Base-by-base conservation (phyloP, 2,797 vertebrate genomes). In the Muscicapa striata region DNA sequence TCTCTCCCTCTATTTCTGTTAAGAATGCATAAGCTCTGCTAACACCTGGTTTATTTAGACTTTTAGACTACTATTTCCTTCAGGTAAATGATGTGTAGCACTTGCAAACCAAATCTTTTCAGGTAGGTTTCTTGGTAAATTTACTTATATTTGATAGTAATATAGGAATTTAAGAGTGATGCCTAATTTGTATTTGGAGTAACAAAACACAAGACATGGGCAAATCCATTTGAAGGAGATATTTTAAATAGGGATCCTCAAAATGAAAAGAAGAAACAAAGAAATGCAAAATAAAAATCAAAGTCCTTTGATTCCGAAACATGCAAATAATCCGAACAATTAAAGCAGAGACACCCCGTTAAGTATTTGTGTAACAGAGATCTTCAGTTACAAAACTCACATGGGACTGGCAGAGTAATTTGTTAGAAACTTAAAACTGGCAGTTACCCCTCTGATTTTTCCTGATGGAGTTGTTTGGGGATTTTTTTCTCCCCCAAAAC, bases 371-470 rank as follows among this genome's bases (percentile, higher is more conserved):
- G 20, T 36, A 84, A 46, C 72, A 77, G 68, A 94, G 26, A 82
- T 81, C 95, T 96, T 97, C 41, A 82, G 4, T 75, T 93, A 94
- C 23, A 61, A 94, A 96, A 38, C 10, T 96, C 85, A 85, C 12
- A 22, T 66, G 69, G 63, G 90, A 88, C 32, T 84, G 30, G 63
- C 66, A 91, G 66, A 96, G 27, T 85, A 94, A 95, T 97, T 95
- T 97, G 87, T 93, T 92, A 92, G 85, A 96, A 97, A 96, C 46
- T 90, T 94, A 88, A 96, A 95, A 95, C 59, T 51, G 84, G 73
- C 69, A 95, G 62, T 83, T 93, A 75, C 6, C 61, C 36, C 62
- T 94, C 58, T 27, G 69, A 61, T 84, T 88, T 93, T 84, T 95
- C 75, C 72, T 82, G 38, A 69, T 85, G 40, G 51, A 91, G 38